Conservation (phyloP, 2,113 vertebrate genomes). For the Bothrops jararaca region DNA sequence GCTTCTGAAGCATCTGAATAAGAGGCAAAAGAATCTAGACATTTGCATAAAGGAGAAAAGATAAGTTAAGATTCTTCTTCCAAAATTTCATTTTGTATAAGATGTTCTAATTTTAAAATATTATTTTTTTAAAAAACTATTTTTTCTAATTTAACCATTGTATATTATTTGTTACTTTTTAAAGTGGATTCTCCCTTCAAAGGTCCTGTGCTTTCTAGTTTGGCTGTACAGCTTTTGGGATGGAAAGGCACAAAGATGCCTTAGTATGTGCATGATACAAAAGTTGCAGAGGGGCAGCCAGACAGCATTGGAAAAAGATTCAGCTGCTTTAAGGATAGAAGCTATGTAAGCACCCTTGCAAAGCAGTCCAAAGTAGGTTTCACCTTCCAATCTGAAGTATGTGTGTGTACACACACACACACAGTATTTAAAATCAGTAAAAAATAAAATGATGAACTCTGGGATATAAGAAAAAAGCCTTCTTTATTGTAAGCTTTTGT, state of each 20-base stretch:
- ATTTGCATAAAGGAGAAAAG: neutral
- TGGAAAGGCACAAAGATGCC: neutral
- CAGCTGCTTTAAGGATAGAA: neutral
- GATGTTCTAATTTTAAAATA: neutral
- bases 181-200: neutral
- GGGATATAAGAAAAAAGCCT: no score
- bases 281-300: neutral
- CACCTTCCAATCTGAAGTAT: neutral
- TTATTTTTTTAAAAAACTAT: neutral
- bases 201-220: neutral
- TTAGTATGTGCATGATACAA: neutral
- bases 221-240: neutral
- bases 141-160: neutral
- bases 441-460: no score
- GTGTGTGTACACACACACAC: no score
- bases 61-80: neutral
- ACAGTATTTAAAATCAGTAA: no score
- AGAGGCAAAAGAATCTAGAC: neutral
- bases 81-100: neutral
- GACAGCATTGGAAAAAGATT: neutral
- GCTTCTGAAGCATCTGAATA: neutral
- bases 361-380: conserved; percentile 4
- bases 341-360: neutral
- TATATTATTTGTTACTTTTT: neutral
- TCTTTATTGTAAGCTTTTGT: no score